Evolutionary conservation across 2,113 vertebrate genomes (phyloP).

Genomic region (Gnathonemus echidnorhynchus): DNA sequence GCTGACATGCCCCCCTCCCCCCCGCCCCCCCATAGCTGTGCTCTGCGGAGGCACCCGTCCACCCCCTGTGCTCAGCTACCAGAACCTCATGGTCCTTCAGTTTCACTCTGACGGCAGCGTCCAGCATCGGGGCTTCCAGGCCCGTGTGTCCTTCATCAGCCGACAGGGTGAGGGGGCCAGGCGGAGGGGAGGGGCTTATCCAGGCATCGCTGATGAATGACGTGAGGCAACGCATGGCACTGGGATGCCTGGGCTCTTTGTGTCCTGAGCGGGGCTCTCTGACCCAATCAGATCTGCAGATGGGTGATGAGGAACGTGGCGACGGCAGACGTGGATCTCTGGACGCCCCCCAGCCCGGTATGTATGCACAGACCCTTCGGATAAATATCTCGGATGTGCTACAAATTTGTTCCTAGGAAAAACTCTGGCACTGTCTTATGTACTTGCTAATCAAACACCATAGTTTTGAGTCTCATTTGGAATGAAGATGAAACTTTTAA

Average conservation of each 20-base stretch:
- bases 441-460: neutral
- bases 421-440: neutral
- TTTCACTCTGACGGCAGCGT: slow-evolving; percentile 63
- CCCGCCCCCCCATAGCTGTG: slow-evolving; percentile 41
- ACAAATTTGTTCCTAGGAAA: neutral
- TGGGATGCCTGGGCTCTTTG: neutral
- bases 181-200: neutral
- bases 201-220: neutral
- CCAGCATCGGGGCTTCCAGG: slow-evolving; percentile 62
- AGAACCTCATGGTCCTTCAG: slow-evolving; percentile 59
- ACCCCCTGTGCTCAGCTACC: slow-evolving; percentile 61
- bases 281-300: neutral
- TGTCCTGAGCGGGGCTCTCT: neutral
- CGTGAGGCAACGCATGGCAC: neutral
- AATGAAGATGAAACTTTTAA: neutral
- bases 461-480: neutral
- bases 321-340: neutral
- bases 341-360: neutral
- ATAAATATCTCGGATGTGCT: neutral
- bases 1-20: neutral
- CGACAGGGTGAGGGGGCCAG: slow-evolving; percentile 49
- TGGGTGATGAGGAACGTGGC: neutral
- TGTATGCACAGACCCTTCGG: neutral
- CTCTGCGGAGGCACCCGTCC: slow-evolving; percentile 61
- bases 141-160: slow-evolving; percentile 59